A percentile compares a stretch with the other conserved stretches of the same genome.
These are phyloP conservation scores for Chiloscyllium plagiosum DNA, from an alignment of 2,113 vertebrate genomes.

Conservation along the genomic window DNA sequence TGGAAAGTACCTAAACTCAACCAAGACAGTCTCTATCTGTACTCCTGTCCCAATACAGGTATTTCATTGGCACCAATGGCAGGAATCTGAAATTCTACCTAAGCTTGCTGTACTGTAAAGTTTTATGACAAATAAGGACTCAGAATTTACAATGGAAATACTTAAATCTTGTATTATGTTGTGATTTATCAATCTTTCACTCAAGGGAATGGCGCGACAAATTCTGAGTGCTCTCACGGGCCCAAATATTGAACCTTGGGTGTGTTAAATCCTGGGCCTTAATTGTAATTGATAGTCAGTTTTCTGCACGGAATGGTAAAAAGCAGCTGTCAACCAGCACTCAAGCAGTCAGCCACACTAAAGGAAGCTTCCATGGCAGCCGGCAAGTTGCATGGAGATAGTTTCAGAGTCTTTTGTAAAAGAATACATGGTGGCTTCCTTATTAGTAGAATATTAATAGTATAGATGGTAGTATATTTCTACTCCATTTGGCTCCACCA, in stretches of 20 bases:
- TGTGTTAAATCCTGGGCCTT: neutral
- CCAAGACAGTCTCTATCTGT: neutral
- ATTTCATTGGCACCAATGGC: neutral
- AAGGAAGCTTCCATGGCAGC: neutral
- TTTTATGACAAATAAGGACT: neutral
- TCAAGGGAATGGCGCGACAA: neutral
- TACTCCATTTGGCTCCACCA: neutral
- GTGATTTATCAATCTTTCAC: neutral
- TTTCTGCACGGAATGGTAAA: neutral
- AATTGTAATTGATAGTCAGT: neutral
- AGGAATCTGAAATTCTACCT: neutral
- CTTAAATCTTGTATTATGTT: neutral
- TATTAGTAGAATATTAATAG: no score
- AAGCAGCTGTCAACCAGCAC: neutral
- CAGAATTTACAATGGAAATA: constrained; percentile 5
- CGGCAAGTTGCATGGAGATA: no score
- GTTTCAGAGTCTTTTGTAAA: neutral
- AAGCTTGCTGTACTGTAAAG: neutral
- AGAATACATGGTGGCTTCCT: no score
- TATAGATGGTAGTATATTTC: neutral
- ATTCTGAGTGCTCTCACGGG: neutral
- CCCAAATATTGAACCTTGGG: neutral
- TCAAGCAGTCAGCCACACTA: neutral
- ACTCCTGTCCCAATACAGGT: neutral
- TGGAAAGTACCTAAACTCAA: neutral